These are phyloP conservation scores for Pocillopora grandis DNA, from an alignment of 92 coral and sea anemone species.

Conservation along the genomic window DNA sequence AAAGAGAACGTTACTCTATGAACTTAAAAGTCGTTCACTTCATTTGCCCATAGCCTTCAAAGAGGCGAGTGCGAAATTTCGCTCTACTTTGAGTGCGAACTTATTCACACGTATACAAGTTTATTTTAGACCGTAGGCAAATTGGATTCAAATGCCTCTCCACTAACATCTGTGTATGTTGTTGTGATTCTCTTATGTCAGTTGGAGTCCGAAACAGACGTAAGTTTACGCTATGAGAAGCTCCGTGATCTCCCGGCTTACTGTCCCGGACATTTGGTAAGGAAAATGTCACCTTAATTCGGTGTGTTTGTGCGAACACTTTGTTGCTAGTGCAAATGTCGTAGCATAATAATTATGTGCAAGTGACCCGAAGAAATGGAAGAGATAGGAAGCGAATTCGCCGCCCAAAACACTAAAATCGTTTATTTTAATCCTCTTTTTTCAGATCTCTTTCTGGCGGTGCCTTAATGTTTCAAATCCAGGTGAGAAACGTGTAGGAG, in stretches of 20 bases:
- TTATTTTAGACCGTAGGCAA: conserved; percentile 71
- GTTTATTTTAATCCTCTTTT: conserved; percentile 42
- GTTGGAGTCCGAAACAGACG: conserved; percentile 83
- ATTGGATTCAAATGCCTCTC: conserved; percentile 65
- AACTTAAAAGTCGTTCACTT: conserved; percentile 33
- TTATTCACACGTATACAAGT: conserved; percentile 69
- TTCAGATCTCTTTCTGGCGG: conserved; percentile 85
- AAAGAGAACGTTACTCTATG: conserved; percentile 31
- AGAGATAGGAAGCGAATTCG: conserved; percentile 26
- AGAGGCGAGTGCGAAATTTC: conserved; percentile 41
- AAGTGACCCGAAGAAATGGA: conserved; percentile 28
- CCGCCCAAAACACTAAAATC: conserved; percentile 21
- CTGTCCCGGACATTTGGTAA: conserved; percentile 99
- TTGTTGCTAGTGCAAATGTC: conserved; percentile 25
- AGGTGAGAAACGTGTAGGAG: conserved; percentile 60
- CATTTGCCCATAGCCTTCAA: conserved; percentile 42
- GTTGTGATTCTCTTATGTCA: conserved; percentile 57
- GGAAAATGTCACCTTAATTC: conserved; percentile 41
- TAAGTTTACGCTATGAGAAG: conserved; percentile 67
- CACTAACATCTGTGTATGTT: conserved; percentile 50
- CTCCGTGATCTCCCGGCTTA: conserved; percentile 86
- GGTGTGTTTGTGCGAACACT: conserved; percentile 42
- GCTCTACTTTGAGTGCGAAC: conserved; percentile 7
- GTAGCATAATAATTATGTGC: conserved; percentile 9
- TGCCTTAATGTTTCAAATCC: conserved; percentile 82